Base-by-base conservation (phyloP, 2,113 vertebrate genomes). In the Onychostruthus taczanowskii region DNA sequence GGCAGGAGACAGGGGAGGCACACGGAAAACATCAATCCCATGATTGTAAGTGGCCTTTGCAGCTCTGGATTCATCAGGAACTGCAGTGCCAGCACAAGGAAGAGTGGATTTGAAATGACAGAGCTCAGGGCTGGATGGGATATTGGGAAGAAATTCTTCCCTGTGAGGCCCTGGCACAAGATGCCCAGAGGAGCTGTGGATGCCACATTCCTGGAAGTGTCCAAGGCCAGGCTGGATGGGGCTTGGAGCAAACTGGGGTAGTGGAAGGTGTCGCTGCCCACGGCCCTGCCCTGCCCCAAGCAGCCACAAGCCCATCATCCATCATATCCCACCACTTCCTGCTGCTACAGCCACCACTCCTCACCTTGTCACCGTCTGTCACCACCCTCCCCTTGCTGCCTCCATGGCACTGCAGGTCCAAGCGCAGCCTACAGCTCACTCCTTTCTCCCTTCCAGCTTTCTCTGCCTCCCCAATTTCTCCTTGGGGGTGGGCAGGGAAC, bases 21-120 rank as follows among this genome's bases (percentile, higher is more conserved):
- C 0, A 3, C 1, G 26, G 55, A 78, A 44, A 87, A 70, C 59
- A 49, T 27, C 23, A 19, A 10, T 11, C 31, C 18, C n/a, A 16
- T 0, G 1, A 35, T 33, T 0, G 0, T 27, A 78, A 21, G 23
- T 39, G n/a, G 69, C 7, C 16, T 37, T 22, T 0, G 1, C 13
- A 73, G 58, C 44, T 43, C 31, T 2, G 2, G 63, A 52, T 0
- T 77, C 35, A 70, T 56, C 41, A 69, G 41, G 21, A 84, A 49
- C 56, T 23, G 26, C 0, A 28, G 47, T 2, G 0, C 15, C 63
- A 84, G 43, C 31, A 49, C 35, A 62, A 27, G 27, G 26, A 44
- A 7, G 13, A 56, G 31, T 7, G 35, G 31, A 49, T 27, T 84
- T 28, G 30, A 47, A 76, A 53, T 28, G 8, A 47, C 17, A 43